Base-by-base conservation (phyloP, 1,140 invertebrate species). In the Ditylenchus dipsaci region DNA sequence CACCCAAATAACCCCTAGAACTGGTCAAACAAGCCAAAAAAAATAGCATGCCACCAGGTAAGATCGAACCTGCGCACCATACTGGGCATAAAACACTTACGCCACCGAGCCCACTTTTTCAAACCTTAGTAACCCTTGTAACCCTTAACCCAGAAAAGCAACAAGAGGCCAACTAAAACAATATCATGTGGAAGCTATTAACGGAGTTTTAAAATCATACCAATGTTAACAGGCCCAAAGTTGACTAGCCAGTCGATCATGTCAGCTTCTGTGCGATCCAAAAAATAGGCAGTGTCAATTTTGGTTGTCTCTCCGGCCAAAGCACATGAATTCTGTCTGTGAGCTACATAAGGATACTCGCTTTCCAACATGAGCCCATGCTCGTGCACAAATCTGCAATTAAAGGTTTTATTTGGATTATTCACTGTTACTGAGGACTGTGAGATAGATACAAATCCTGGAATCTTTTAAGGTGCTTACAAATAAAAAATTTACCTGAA, bases 191-290 rank as follows among this genome's bases (percentile, higher is more conserved):
- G n/a, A n/a, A n/a, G n/a, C n/a, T n/a, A n/a, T n/a, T n/a, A n/a
- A n/a, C n/a, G n/a, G n/a, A n/a, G n/a, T n/a, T n/a, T 38, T 38
- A 23, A n/a, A 33, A 47, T 13, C 71, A 27, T 21, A 67, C 78
- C 79, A 42, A 81, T 72, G 62, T 83, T 83, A 9, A 81, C 79
- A 11, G 79, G 79, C 15, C 79, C 79, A 59, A 79, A 83, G 26
- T 76, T 82, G 15, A 82, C 58, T 5, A 81, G 69, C 79, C 79
- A 81, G 21, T 81, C 74, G 62, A 81, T 79, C 33, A 81, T 81
- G 15, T 81, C 70, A 29, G 83, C 58, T 68, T 81, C 79, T 26
- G 79, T 71, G 17, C 73, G 79, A 60, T 82, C 70, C 23, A 81
- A 63, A 73, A 74, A 81, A 33, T 82, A 78, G 21, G 79, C 79